Evolutionary conservation across 23 tunicate genomes (phyloP).

Genomic region (Styela plicata): DNA sequence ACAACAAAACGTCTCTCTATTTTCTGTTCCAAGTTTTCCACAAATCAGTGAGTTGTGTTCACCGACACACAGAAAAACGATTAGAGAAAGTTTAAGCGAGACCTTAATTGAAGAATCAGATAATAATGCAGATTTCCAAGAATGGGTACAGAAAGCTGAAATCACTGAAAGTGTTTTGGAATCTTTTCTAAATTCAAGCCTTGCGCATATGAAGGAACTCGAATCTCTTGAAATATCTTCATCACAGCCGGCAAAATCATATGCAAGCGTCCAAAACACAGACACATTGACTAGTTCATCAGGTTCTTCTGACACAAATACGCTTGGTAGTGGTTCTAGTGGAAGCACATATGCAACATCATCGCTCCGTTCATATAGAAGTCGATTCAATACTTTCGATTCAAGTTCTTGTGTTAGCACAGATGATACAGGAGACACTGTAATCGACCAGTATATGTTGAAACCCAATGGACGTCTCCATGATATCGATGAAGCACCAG

Average conservation of each 20-base stretch:
- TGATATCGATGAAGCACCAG: background rate
- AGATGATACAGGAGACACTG: constrained; percentile 10
- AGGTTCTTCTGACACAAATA: constrained; percentile 7
- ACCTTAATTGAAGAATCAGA: background rate
- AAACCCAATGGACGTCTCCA: background rate
- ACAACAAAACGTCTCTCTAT: background rate
- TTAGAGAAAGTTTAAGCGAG: background rate
- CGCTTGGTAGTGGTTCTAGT: constrained; percentile 9
- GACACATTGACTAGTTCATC: constrained; percentile 1
- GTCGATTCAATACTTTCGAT: constrained; percentile 7
- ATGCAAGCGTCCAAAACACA: background rate
- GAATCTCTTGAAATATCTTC: background rate
- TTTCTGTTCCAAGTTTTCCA: background rate
- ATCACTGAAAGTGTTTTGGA: background rate
- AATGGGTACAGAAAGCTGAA: background rate
- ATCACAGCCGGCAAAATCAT: background rate
- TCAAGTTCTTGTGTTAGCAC: constrained; percentile 18
- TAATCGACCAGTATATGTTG: constrained; percentile 1
- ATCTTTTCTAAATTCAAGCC: background rate
- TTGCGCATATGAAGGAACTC: background rate
- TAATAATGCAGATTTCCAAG: background rate
- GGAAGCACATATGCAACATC: constrained; percentile 12
- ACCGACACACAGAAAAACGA: background rate
- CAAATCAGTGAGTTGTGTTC: background rate
- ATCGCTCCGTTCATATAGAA: constrained; percentile 1